These are phyloP conservation scores for Propithecus deckenii DNA, from an alignment of 2,797 vertebrate species.

Conservation along the genomic window DNA sequence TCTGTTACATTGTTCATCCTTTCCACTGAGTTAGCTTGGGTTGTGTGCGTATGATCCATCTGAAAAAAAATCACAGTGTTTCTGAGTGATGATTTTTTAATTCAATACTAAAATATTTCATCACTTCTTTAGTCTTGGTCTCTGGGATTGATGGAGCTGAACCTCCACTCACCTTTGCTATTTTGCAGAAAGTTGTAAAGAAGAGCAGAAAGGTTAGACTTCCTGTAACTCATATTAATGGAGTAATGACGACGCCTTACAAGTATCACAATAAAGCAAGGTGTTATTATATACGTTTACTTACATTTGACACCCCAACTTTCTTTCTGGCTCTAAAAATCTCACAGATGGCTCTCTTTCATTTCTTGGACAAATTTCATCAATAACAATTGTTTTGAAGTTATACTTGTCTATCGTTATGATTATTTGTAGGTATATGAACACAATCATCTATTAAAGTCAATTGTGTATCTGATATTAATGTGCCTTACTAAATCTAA, in stretches of 20 bases:
- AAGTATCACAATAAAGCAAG: neutral
- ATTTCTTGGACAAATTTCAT: neutral
- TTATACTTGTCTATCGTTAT: neutral
- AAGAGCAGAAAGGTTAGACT: neutral
- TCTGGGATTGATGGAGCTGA: neutral
- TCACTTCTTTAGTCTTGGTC: neutral
- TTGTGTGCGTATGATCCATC: neutral
- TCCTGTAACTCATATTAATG: neutral
- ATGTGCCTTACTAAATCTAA: neutral
- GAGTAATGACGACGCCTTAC: neutral
- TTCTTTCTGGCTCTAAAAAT: neutral
- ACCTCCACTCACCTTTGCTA: neutral
- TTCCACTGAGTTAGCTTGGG: fast-evolving
- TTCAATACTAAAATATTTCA: neutral
- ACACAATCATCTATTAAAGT: neutral
- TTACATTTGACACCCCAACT: neutral
- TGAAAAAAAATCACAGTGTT: neutral
- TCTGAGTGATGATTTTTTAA: neutral
- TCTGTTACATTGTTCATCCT: slow-evolving; percentile 44
- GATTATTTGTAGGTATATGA: neutral
- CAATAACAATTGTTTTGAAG: neutral
- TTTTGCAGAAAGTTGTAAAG: neutral
- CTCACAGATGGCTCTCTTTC: neutral
- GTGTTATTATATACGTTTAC: neutral
- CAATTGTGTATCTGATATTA: neutral